phyloP scores from a whole-genome alignment of 1,140 invertebrate species.

The Copidosoma floridanum region DNA sequence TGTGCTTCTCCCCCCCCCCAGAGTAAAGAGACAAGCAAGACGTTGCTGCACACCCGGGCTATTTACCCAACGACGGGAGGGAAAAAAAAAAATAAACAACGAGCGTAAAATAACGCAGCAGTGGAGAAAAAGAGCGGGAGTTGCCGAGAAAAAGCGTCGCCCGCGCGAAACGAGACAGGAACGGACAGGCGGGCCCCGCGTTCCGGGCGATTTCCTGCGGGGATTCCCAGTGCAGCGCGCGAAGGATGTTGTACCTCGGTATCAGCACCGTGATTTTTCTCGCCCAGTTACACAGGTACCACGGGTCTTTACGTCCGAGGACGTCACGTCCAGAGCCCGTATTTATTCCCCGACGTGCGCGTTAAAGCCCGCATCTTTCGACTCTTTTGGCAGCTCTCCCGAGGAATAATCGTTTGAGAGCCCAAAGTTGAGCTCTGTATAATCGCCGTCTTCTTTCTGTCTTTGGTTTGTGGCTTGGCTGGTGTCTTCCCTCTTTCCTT shows the following conservation, averaged over 20 bases:
- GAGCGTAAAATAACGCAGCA: background rate
- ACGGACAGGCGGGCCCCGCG: background rate
- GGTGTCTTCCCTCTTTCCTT: no score
- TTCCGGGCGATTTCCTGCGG: conserved; percentile 11
- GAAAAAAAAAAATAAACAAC: background rate
- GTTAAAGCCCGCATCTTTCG: conserved; percentile 2
- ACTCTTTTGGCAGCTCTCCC: no score
- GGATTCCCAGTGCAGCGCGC: background rate
- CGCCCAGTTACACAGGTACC: background rate
- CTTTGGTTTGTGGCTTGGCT: no score
- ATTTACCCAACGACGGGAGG: no score
- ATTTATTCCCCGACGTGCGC: conserved; percentile 4
- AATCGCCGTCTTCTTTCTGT: no score
- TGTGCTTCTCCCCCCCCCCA: no score
- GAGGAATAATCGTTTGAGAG: no score
- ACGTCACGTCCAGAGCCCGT: background rate
- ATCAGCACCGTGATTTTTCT: no score
- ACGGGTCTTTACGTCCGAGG: background rate
- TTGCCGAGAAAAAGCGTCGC: background rate
- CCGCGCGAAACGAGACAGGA: background rate
- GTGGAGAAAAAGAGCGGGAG: background rate
- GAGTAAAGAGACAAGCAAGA: no score
- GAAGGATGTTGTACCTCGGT: no score
- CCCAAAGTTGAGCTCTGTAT: no score
- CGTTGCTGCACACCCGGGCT: no score